A percentile compares a stretch with the other conserved stretches of the same genome.
phyloP scores from a whole-genome alignment of 2,113 vertebrate genomes.

The Vombatus ursinus region DNA sequence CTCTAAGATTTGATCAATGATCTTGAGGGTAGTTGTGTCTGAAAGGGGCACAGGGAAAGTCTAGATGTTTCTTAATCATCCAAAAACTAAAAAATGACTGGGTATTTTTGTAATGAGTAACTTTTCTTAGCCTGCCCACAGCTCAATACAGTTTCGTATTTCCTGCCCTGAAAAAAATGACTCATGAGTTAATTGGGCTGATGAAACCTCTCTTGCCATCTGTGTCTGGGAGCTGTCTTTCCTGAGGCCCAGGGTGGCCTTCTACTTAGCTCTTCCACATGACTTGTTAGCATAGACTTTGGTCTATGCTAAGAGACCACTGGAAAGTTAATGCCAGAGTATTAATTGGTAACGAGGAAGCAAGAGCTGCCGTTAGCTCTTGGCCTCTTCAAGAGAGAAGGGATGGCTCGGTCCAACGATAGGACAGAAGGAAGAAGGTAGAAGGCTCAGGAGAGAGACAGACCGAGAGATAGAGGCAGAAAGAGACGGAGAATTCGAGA shows the following conservation, averaged over 20 bases:
- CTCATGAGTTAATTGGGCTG: too few species aligned
- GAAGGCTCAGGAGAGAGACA: background rate
- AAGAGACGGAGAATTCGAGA: too few species aligned
- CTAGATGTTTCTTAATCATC: background rate
- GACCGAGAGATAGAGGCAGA: too few species aligned
- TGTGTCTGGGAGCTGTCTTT: background rate
- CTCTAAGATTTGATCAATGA: too few species aligned
- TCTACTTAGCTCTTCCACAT: background rate
- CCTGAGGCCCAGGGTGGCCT: background rate
- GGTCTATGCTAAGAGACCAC: background rate
- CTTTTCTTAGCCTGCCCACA: background rate
- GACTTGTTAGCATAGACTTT: background rate
- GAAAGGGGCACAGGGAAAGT: background rate
- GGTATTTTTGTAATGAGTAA: background rate
- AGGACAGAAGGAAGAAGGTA: background rate
- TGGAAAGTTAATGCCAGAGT: background rate
- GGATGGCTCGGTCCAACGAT: too few species aligned
- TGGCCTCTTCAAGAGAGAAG: background rate
- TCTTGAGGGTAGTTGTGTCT: too few species aligned
- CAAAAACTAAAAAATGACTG: background rate
- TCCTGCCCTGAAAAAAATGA: background rate
- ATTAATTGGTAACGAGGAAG: background rate
- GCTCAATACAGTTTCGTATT: background rate
- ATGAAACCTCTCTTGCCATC: too few species aligned
- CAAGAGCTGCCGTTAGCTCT: background rate